phyloP scores from a whole-genome alignment of 2,797 vertebrate species.

The Helicolenus hilgendorfi region DNA sequence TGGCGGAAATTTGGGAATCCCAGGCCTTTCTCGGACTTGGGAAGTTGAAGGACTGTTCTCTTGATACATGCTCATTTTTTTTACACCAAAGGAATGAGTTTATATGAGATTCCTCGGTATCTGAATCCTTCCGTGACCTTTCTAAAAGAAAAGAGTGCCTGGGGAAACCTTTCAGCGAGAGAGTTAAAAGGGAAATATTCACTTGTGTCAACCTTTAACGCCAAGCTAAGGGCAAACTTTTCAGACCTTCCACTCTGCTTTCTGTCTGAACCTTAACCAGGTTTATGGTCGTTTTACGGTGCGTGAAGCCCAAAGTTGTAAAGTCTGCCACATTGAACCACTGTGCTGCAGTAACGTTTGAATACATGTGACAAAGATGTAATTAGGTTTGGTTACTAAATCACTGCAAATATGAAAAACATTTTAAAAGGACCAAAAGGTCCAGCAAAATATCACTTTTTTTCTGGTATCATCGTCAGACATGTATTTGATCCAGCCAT shows the following conservation, averaged over 20 bases:
- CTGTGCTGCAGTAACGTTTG: not conserved
- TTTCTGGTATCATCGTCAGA: not conserved
- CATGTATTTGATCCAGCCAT: constrained; percentile 8
- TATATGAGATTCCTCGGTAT: not conserved
- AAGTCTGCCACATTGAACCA: not conserved
- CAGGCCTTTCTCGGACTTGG: not conserved
- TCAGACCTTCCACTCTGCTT: not conserved
- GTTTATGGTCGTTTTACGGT: not conserved
- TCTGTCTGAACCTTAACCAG: not conserved
- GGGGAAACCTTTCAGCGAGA: not conserved
- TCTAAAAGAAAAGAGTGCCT: not conserved
- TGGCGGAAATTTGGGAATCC: not conserved
- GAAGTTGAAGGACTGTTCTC: not conserved
- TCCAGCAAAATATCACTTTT: no score
- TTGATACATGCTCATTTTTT: not conserved
- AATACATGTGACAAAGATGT: not conserved
- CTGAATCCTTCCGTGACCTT: not conserved
- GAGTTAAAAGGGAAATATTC: not conserved
- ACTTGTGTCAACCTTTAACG: not conserved
- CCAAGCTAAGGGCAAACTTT: not conserved
- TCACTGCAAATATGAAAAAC: not conserved
- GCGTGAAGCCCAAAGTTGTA: not conserved
- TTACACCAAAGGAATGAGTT: not conserved
- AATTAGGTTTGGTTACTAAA: not conserved
- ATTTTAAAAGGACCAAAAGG: not conserved